These are phyloP conservation scores for Lepus townsendii DNA, from an alignment of 2,797 vertebrate species.

Conservation along the genomic window DNA sequence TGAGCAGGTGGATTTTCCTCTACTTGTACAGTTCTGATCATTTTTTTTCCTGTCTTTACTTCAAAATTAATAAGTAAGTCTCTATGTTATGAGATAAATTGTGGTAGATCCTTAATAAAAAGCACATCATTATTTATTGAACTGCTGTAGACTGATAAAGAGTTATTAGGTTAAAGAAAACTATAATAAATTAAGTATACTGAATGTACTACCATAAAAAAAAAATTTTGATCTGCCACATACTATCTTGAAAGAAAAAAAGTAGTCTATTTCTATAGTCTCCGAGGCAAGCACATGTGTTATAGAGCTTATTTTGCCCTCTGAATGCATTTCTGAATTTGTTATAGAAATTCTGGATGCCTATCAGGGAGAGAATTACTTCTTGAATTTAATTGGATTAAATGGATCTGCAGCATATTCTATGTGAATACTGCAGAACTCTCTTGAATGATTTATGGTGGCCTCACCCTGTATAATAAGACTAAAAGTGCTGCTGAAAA, in stretches of 20 bases:
- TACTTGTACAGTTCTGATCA: background rate
- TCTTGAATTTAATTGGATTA: slow-evolving; percentile 65
- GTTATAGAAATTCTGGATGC: slow-evolving; percentile 7
- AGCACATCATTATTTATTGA: background rate
- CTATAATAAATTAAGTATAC: slow-evolving; percentile 3
- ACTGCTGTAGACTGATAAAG: background rate
- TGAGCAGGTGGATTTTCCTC: background rate
- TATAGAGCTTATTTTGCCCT: background rate
- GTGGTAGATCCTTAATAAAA: background rate
- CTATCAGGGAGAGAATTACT: slow-evolving; percentile 38
- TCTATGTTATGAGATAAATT: background rate
- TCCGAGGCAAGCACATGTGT: background rate
- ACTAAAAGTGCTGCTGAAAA: slow-evolving; percentile 29
- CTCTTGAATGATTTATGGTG: slow-evolving; percentile 54
- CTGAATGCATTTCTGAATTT: slow-evolving; percentile 27
- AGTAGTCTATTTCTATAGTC: background rate
- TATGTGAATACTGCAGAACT: slow-evolving; percentile 18
- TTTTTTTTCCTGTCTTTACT: background rate
- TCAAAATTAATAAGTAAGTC: background rate
- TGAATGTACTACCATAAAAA: background rate
- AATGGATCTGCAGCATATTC: background rate
- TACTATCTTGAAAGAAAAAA: slow-evolving; percentile 8
- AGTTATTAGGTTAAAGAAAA: slow-evolving; percentile 47
- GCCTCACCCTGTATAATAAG: slow-evolving; percentile 23
- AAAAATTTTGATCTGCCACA: background rate